Base-by-base conservation (phyloP, 2,888 invertebrate species). In the Euspilapteryx auroguttella region DNA sequence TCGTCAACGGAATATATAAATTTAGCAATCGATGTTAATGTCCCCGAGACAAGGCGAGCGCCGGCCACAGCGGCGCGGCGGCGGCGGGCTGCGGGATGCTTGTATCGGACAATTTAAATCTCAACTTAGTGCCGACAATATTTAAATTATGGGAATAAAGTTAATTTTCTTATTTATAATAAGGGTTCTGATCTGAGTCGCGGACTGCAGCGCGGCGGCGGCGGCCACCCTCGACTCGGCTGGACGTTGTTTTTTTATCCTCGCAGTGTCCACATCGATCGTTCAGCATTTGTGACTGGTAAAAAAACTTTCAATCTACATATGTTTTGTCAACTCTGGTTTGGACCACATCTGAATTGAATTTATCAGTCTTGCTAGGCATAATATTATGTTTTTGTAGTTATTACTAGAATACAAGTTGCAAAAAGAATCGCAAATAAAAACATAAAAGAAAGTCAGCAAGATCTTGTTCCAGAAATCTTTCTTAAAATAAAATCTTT, bases 291-390 rank as follows among this genome's bases (percentile, higher is more conserved):
- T 69, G 61, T 59, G 73, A 73, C 71, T 61, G 58, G 52, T 44
- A 63, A 69, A 73, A 73, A 68, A 65, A 54, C 71, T 73, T 71
- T 69, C 57, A 46, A 73, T 75, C 71, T 62, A 73, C 75, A 75
- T 75, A 71, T 69, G 71, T 69, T 68, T 66, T 71, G 62, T 65
- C 66, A 68, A 52, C 37, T 61, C 62, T 56, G 61, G 69, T 58
- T 66, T 58, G 51, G 55, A 49, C 44, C 47, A 63, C 58, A 57
- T 73, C 71, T 73, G 71, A 75, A 73, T 73, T 69, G 71, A 62
- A 75, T 71, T 73, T 75, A 71, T 71, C 68, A 69, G 68, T 57
- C 54, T 55, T 50, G 51, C 40, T 50, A n/a, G n/a, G n/a, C n/a
- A n/a, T n/a, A n/a, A n/a, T n/a, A n/a, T n/a, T n/a, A n/a, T n/a